These are phyloP conservation scores for Bicyclus anynana DNA, from an alignment of 1,140 invertebrate genomes.

Conservation along the genomic window DNA sequence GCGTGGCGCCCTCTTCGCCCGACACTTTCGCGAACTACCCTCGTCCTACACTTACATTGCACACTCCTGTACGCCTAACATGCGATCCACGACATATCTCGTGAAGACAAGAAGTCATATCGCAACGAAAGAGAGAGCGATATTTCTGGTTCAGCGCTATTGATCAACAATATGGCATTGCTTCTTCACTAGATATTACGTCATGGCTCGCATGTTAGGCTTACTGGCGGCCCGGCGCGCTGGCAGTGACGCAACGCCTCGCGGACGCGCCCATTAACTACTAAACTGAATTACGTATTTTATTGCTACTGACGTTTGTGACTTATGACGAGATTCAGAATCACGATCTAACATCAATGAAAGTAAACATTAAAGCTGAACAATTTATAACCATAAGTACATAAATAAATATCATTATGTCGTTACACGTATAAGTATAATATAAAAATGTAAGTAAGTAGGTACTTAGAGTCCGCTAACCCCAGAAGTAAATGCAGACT, in stretches of 20 bases:
- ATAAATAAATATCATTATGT: slow-evolving; percentile 73
- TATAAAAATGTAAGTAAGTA: slow-evolving; percentile 40
- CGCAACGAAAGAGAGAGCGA: too few species aligned
- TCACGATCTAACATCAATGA: slow-evolving; percentile 74
- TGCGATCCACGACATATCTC: too few species aligned
- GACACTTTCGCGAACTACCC: not conserved
- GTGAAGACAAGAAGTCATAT: too few species aligned
- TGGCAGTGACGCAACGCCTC: slow-evolving; percentile 40
- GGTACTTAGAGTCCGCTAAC: slow-evolving; percentile 55
- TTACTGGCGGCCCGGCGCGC: slow-evolving; percentile 23
- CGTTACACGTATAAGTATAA: slow-evolving; percentile 54
- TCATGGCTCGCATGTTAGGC: too few species aligned
- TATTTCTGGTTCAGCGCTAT: too few species aligned
- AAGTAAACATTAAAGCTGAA: slow-evolving; percentile 76
- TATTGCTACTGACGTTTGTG: slow-evolving; percentile 75
- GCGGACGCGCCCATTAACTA: slow-evolving; percentile 40
- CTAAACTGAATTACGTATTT: slow-evolving; percentile 60
- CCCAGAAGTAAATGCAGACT: slow-evolving; percentile 54
- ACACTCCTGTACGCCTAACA: not conserved
- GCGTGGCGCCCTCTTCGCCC: not conserved
- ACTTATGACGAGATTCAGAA: slow-evolving; percentile 77
- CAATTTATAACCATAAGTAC: slow-evolving; percentile 71
- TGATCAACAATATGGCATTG: too few species aligned
- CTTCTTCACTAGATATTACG: too few species aligned
- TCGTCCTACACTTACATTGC: too few species aligned